A percentile compares a stretch with the other conserved stretches of the same genome.
Conservation (phyloP, 1,140 invertebrate genomes). For the Sycophila sp. region DNA sequence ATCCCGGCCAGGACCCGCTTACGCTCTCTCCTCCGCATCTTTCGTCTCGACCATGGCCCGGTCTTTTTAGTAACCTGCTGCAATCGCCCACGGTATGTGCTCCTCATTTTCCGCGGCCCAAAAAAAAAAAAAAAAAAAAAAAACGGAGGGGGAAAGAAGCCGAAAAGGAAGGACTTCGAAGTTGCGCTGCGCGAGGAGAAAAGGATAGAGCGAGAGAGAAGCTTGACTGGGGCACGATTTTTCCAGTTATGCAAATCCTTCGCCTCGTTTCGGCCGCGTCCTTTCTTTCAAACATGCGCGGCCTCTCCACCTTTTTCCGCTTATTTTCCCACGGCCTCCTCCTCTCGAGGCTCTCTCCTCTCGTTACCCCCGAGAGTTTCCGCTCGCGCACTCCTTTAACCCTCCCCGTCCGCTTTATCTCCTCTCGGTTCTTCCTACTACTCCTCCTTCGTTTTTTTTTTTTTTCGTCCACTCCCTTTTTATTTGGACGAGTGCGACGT, state of each 20-base stretch:
- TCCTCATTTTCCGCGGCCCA: neutral
- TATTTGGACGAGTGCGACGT: neutral
- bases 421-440: neutral
- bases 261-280: neutral
- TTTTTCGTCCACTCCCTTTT: neutral
- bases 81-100: neutral
- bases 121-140: too few relatives aligned
- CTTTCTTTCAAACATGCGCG: neutral
- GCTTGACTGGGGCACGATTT: conserved; percentile 21
- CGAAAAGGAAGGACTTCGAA: too few relatives aligned
- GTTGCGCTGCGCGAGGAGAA: too few relatives aligned
- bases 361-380: neutral
- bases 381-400: too few relatives aligned
- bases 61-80: neutral
- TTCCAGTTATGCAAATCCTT: conserved; percentile 27
- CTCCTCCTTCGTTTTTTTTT: neutral
- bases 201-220: neutral
- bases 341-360: neutral
- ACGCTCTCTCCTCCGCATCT: neutral
- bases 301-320: neutral
- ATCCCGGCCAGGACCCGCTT: too few relatives aligned
- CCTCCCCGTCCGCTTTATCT: neutral
- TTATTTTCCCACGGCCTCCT: too few relatives aligned
- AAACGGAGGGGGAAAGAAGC: neutral
- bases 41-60: neutral